A percentile compares a stretch with the other conserved stretches of the same genome.
These are phyloP conservation scores for Drosophila atroscutellata DNA, from an alignment of 2,888 invertebrate species.

Conservation along the genomic window DNA sequence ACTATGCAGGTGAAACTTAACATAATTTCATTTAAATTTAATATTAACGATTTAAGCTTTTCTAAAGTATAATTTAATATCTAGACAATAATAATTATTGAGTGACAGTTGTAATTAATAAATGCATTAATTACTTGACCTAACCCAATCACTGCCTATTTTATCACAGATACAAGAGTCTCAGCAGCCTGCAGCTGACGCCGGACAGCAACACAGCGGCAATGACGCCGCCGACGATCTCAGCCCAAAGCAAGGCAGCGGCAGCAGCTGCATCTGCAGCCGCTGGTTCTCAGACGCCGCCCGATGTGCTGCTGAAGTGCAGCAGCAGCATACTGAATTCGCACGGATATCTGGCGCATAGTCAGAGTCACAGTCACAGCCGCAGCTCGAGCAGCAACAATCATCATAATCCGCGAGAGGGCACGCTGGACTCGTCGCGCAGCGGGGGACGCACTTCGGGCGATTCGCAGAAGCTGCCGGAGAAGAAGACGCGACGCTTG, in stretches of 20 bases:
- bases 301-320: slow-evolving; percentile 83
- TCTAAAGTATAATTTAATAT: not conserved
- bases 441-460: slow-evolving; percentile 94
- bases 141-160: not conserved
- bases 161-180: slow-evolving; percentile 83
- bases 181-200: slow-evolving; percentile 85
- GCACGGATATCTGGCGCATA: slow-evolving; percentile 66
- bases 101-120: not conserved
- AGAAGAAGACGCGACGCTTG: slow-evolving; percentile 92
- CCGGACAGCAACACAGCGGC: slow-evolving; percentile 80
- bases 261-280: slow-evolving; percentile 42
- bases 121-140: not conserved
- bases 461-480: slow-evolving; percentile 92
- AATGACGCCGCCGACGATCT: slow-evolving; percentile 85
- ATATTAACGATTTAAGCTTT: not conserved
- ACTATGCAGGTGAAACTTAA: not conserved
- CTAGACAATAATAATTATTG: not conserved
- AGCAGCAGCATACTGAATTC: slow-evolving; percentile 79
- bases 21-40: not conserved
- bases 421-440: slow-evolving; percentile 95
- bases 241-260: slow-evolving; percentile 83
- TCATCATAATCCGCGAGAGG: slow-evolving; percentile 87
- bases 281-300: slow-evolving; percentile 61
- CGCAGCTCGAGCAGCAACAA: slow-evolving; percentile 84
- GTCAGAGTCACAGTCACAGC: slow-evolving; percentile 66